Percentiles rank a stretch among this genome's conserved stretches.
These are phyloP conservation scores for Muschampia plurimacula DNA, from an alignment of 2,888 invertebrate species.

Conservation along the genomic window DNA sequence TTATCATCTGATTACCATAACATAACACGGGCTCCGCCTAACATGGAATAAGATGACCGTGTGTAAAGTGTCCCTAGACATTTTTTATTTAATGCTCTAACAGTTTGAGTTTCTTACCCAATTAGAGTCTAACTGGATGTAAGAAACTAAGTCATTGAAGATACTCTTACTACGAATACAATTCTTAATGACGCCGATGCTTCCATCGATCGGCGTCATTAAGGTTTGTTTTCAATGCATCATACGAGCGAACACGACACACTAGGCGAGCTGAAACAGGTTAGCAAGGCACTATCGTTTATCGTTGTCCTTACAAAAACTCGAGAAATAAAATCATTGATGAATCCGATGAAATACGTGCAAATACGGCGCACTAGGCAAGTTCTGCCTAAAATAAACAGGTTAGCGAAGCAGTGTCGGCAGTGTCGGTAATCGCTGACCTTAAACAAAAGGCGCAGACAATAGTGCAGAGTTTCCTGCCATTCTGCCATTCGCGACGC, in stretches of 20 bases:
- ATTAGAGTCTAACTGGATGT: no score
- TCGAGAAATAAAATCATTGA: neutral
- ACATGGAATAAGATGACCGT: no score
- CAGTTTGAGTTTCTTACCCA: no score
- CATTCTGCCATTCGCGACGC: conserved; percentile 46
- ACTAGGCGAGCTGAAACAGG: neutral
- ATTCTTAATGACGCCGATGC: no score
- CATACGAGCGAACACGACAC: no score
- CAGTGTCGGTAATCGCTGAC: conserved; percentile 39
- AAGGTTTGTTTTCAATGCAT: neutral
- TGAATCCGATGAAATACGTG: neutral
- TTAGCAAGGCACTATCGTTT: neutral
- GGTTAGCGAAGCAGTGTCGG: conserved; percentile 30
- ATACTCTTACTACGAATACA: no score
- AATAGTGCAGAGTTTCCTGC: conserved; percentile 46
- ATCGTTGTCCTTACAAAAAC: neutral
- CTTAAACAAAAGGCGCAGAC: conserved; percentile 48
- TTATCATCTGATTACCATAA: no score
- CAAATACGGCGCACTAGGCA: conserved; percentile 4
- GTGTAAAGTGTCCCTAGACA: no score
- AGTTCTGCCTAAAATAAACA: conserved; percentile 25
- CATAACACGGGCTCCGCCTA: no score
- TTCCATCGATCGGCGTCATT: no score
- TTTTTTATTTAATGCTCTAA: no score
- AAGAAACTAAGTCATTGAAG: no score